phyloP scores from a whole-genome alignment of 2,113 vertebrate species.

The Trachemys scripta region DNA sequence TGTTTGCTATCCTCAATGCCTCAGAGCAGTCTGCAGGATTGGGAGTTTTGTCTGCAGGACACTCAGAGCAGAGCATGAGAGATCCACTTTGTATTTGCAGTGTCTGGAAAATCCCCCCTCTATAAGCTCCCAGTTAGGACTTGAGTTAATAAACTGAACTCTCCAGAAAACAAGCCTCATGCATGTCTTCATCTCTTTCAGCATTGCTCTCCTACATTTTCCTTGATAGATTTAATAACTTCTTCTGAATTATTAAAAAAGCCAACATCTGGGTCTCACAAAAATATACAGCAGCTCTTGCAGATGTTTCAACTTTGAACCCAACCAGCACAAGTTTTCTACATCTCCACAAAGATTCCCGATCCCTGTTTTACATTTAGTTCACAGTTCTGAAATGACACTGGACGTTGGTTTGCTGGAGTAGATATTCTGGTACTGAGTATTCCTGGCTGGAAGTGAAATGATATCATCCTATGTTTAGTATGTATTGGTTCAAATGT shows the following conservation, averaged over 20 bases:
- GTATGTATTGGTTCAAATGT: not conserved
- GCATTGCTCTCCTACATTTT: not conserved
- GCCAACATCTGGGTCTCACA: too few relatives aligned
- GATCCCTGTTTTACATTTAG: not conserved
- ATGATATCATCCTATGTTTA: not conserved
- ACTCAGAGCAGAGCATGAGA: too few relatives aligned
- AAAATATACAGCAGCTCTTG: accelerated
- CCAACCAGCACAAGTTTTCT: accelerated
- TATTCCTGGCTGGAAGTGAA: not conserved
- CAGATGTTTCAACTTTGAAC: accelerated
- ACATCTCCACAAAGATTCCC: too few relatives aligned
- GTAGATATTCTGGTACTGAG: accelerated
- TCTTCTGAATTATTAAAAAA: not conserved
- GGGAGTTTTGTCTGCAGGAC: too few relatives aligned
- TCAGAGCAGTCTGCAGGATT: too few relatives aligned
- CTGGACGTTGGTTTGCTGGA: not conserved
- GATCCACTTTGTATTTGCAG: too few relatives aligned
- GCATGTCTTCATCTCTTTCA: too few relatives aligned
- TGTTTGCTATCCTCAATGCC: too few relatives aligned
- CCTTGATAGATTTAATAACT: not conserved
- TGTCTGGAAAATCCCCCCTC: too few relatives aligned
- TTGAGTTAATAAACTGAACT: too few relatives aligned
- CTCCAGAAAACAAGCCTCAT: too few relatives aligned
- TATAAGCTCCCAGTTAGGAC: too few relatives aligned
- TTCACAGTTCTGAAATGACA: not conserved